Conservation (phyloP, 2,888 invertebrate species). For the Electrophaes corylata region DNA sequence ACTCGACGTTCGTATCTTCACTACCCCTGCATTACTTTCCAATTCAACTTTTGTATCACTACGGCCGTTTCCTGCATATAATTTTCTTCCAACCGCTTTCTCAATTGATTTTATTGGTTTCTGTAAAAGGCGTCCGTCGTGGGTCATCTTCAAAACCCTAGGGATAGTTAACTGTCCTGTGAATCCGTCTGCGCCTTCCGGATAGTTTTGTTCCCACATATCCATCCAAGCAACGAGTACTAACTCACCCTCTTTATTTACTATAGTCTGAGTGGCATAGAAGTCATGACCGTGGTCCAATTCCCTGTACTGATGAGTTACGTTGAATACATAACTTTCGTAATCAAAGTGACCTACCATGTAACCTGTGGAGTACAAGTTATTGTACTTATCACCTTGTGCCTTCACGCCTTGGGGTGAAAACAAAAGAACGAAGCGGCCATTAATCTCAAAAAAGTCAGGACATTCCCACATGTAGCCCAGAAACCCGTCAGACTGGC, state of each 20-base stretch:
- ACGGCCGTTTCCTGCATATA: conserved; percentile 46
- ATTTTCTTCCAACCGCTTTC: conserved; percentile 36
- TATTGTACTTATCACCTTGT: conserved; percentile 41
- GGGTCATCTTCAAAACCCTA: conserved; percentile 55
- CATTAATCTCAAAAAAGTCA: conserved; percentile 72
- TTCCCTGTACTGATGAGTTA: conserved; percentile 56
- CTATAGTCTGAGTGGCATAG: conserved; percentile 72
- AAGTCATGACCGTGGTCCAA: conserved; percentile 73
- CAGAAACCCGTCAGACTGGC: conserved; percentile 60
- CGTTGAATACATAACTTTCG: conserved; percentile 51
- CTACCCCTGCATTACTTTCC: conserved; percentile 58
- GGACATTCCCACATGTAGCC: conserved; percentile 82
- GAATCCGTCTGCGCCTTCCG: conserved; percentile 66
- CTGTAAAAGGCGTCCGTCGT: conserved; percentile 55
- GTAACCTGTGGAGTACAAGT: conserved; percentile 71
- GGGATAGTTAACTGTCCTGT: conserved; percentile 72
- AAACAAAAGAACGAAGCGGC: conserved; percentile 65
- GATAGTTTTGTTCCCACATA: conserved; percentile 73
- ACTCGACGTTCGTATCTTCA: conserved; percentile 47
- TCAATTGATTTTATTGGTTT: conserved; percentile 54
- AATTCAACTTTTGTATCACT: conserved; percentile 39
- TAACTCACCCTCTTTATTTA: conserved; percentile 53
- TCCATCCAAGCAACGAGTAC: conserved; percentile 71
- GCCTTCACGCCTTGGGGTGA: conserved; percentile 71
- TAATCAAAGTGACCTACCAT: conserved; percentile 73